A percentile compares a stretch with the other conserved stretches of the same genome.
phyloP scores from a whole-genome alignment of 1,140 invertebrate species.

The Drosophila repleta region DNA sequence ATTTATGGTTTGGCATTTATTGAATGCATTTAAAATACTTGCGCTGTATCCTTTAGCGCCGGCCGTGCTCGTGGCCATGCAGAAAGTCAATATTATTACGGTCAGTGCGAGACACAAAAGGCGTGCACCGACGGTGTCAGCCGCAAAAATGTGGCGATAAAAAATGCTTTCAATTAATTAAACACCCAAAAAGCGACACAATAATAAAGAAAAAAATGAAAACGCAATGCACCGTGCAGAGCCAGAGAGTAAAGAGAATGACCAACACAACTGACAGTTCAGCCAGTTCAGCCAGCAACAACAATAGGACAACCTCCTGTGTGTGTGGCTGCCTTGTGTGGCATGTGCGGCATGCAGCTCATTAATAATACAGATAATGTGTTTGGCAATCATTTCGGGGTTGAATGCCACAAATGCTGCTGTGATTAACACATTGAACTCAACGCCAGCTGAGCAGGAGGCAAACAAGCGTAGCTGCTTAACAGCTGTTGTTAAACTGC shows the following conservation, averaged over 20 bases:
- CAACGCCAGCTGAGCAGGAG: slow-evolving; percentile 3
- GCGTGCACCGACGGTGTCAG: slow-evolving; percentile 19
- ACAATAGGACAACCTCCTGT: slow-evolving; percentile 3
- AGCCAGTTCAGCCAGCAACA: slow-evolving; percentile 5
- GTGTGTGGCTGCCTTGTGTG: slow-evolving; percentile 20
- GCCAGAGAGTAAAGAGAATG: slow-evolving; percentile 27
- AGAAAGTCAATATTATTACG: slow-evolving; percentile 76
- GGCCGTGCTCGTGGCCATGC: slow-evolving; percentile 33
- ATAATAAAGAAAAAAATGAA: slow-evolving; percentile 58
- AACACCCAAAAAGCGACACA: slow-evolving; percentile 66
- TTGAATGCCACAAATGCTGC: slow-evolving; percentile 60
- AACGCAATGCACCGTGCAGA: slow-evolving; percentile 44
- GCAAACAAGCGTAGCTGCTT: background rate
- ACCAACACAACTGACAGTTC: slow-evolving; percentile 26
- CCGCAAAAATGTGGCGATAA: slow-evolving; percentile 60
- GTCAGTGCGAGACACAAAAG: slow-evolving; percentile 39
- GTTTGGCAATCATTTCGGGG: slow-evolving; percentile 72
- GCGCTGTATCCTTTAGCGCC: background rate
- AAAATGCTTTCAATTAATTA: slow-evolving; percentile 82
- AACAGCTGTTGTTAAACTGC: slow-evolving; percentile 10
- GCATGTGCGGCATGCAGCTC: slow-evolving; percentile 64
- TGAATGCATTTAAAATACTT: slow-evolving; percentile 3
- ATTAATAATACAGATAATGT: slow-evolving; percentile 80
- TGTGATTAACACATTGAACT: slow-evolving; percentile 70
- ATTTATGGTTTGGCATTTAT: slow-evolving; percentile 28